phyloP scores from a whole-genome alignment of 2,888 invertebrate genomes.

The Palloptera scutellata region DNA sequence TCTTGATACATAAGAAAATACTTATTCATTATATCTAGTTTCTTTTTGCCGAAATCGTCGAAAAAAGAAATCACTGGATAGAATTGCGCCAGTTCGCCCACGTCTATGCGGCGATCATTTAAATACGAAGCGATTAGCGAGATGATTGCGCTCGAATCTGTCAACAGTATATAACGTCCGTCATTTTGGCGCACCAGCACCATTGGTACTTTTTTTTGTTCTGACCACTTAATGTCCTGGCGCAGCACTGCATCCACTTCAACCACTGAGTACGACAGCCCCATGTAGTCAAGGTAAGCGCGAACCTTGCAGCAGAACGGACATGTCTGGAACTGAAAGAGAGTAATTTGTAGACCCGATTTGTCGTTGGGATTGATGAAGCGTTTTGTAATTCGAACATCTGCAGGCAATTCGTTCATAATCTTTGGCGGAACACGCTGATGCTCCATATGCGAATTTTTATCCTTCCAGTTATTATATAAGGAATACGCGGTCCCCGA shows the following conservation, averaged over 20 bases:
- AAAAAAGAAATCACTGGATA: conserved; percentile 77
- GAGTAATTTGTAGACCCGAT: conserved; percentile 78
- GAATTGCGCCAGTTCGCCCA: conserved; percentile 77
- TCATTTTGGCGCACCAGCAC: conserved; percentile 77
- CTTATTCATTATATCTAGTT: conserved; percentile 82
- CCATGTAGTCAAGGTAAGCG: conserved; percentile 89
- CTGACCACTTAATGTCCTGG: conserved; percentile 91
- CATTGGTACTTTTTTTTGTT: conserved; percentile 95
- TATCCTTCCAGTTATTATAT: conserved; percentile 51
- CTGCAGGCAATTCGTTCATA: conserved; percentile 64
- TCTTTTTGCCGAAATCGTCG: conserved; percentile 74
- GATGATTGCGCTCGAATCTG: conserved; percentile 94
- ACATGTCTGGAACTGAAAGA: conserved; percentile 97
- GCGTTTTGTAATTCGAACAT: conserved; percentile 69
- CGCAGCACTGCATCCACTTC: conserved; percentile 97
- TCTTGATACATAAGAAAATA: conserved; percentile 87
- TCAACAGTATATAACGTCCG: conserved; percentile 81
- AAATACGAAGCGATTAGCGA: conserved; percentile 85
- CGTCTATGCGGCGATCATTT: conserved; percentile 67
- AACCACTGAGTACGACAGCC: conserved; percentile 92
- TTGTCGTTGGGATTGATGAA: conserved; percentile 72
- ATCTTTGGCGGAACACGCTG: conserved; percentile 55
- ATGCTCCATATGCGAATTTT: conserved; percentile 61
- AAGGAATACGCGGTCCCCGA: conserved; percentile 67
- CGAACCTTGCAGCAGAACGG: conserved; percentile 95